Base-by-base conservation (phyloP, 1,140 invertebrate genomes). In the Leptopilina boulardi region DNA sequence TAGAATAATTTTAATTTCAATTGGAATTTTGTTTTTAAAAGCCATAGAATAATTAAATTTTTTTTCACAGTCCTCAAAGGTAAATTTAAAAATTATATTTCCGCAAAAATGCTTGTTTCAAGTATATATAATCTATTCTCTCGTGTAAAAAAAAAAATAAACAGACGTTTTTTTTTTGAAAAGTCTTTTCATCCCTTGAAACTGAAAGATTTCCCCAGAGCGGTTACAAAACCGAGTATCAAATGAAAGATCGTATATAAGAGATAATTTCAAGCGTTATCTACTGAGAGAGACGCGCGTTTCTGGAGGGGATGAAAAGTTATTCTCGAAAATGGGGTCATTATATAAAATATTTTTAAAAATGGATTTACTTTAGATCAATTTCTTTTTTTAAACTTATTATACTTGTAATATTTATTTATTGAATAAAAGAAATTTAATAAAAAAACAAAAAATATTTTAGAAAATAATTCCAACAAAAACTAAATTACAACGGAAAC, bases 121-220 rank as follows among this genome's bases (percentile, higher is more conserved):
- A 30, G 15, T 66, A n/a, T n/a, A n/a, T n/a, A n/a, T 15, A 66
- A 34, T 66, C 23, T 26, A 15, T 30, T 1, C 56, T 1, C 23
- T 30, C 23, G 56, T 66, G 56, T 6, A 30, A 66, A 66, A 66
- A 66, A 66, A 66, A 66, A 34, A 34, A 34, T 34, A 34, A 34
- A 34, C 30, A 34, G 9, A 66, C 56, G 56, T 66, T 21, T 11
- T 21, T 66, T 30, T 4, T 26, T n/a, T n/a, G n/a, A n/a, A n/a
- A 30, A 66, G 21, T 66, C 56, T 66, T 66, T 66, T 30, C 19
- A 66, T 66, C 56, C 56, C 23, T 26, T 30, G 26, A 30, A 21
- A 13, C 5, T 15, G 21, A 30, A 54, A 54, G 23, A 30, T 66
- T 66, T 30, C 56, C 56, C 23, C 56, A 66, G 56, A 66, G 56